A percentile compares a stretch with the other conserved stretches of the same genome.
Conservation (phyloP, 2,113 vertebrate genomes). For the Pteropus alecto region DNA sequence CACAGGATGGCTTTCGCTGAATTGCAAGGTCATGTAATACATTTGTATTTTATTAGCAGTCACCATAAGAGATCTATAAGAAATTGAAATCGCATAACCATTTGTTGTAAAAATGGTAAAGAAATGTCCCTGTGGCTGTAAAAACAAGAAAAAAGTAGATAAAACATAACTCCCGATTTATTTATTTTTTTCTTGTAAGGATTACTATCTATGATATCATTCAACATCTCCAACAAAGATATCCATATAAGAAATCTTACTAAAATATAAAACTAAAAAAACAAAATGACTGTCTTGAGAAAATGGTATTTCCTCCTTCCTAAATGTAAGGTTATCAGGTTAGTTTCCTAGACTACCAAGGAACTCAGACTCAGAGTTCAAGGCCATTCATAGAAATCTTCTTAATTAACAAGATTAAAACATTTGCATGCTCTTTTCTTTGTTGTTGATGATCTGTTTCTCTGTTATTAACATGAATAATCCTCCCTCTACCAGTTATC, state of each 20-base stretch:
- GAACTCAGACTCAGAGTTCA: not conserved
- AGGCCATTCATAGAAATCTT: not conserved
- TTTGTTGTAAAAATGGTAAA: slow-evolving; percentile 9
- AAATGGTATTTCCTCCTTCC: not conserved
- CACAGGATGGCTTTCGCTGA: not conserved
- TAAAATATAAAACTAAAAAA: not conserved
- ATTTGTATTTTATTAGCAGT: not conserved
- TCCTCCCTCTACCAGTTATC: not conserved
- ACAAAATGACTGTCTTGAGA: not conserved
- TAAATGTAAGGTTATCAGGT: not conserved
- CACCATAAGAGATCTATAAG: not conserved
- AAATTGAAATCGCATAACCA: not conserved
- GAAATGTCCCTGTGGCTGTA: not conserved
- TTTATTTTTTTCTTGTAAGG: slow-evolving; percentile 1
- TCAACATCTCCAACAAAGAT: not conserved
- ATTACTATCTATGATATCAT: not conserved
- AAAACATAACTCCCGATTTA: not conserved
- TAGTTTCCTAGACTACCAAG: not conserved
- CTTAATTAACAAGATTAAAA: not conserved
- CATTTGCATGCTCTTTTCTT: not conserved
- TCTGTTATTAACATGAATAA: slow-evolving; percentile 27
- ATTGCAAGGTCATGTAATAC: not conserved
- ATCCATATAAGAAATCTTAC: slow-evolving; percentile 17
- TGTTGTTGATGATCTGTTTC: not conserved
- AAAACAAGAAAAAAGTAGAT: slow-evolving; percentile 1